A percentile compares a stretch with the other conserved stretches of the same genome.
Conservation (phyloP, 2,888 invertebrate genomes). For the Melieria picta region DNA sequence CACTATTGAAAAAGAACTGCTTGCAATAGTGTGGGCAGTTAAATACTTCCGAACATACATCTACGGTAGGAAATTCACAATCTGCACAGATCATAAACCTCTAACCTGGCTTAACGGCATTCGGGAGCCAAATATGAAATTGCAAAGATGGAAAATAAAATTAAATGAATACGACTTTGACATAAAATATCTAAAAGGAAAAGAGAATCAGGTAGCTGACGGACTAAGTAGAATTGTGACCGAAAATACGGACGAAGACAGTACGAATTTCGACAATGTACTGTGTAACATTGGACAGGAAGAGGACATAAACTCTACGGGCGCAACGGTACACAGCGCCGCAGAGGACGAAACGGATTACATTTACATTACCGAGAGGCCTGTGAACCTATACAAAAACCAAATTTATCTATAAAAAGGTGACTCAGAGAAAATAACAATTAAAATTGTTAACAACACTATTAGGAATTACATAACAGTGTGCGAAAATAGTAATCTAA, state of each 20-base stretch:
- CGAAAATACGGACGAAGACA: neutral
- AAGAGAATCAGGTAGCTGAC: slow-evolving; percentile 30
- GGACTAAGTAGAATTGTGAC: slow-evolving; percentile 46
- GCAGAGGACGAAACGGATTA: neutral
- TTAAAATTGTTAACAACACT: slow-evolving; percentile 21
- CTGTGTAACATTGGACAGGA: neutral
- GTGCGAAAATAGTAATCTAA: too few species aligned
- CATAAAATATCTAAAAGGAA: slow-evolving; percentile 33
- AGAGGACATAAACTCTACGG: neutral
- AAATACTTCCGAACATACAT: slow-evolving; percentile 45
- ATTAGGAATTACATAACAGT: neutral
- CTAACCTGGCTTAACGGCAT: slow-evolving; percentile 31
- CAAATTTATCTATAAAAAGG: neutral
- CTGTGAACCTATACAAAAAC: neutral
- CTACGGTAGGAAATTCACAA: slow-evolving; percentile 41
- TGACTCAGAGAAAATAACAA: neutral
- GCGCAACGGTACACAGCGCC: neutral
- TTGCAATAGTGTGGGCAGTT: slow-evolving; percentile 38
- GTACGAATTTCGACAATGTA: neutral
- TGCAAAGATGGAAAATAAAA: slow-evolving; percentile 44
- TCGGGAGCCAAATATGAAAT: slow-evolving; percentile 57
- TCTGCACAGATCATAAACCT: slow-evolving; percentile 40
- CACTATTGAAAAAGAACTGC: slow-evolving; percentile 44
- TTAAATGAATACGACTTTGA: slow-evolving; percentile 36
- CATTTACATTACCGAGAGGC: neutral